phyloP scores from a whole-genome alignment of 2,888 invertebrate species.

The Craniophora ligustri region DNA sequence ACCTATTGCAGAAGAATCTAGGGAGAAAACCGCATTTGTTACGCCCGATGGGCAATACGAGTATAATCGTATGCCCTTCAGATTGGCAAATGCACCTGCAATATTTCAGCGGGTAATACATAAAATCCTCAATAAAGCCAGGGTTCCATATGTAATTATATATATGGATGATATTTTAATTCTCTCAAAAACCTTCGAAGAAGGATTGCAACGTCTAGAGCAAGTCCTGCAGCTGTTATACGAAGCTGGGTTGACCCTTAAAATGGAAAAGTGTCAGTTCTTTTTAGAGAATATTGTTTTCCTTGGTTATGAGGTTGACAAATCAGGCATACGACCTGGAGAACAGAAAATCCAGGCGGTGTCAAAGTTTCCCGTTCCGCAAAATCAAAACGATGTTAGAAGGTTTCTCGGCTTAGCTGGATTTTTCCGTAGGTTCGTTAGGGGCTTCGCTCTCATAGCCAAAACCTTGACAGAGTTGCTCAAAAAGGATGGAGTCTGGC shows the following conservation, averaged over 20 bases:
- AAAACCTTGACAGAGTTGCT: not conserved
- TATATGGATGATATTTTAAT: not conserved
- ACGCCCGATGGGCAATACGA: not conserved
- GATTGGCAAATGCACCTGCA: not conserved
- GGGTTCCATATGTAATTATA: not conserved
- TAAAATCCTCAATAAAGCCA: not conserved
- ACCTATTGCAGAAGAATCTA: not conserved
- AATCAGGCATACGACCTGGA: not conserved
- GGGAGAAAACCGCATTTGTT: not conserved
- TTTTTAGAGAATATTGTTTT: too few species aligned
- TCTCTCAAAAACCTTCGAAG: too few species aligned
- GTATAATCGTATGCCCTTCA: not conserved
- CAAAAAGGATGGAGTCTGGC: not conserved
- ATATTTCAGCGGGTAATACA: constrained; percentile 1
- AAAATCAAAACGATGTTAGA: constrained; percentile 2
- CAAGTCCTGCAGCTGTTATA: too few species aligned
- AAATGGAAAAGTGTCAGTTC: too few species aligned
- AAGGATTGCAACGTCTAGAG: too few species aligned
- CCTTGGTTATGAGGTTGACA: not conserved
- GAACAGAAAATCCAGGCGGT: not conserved
- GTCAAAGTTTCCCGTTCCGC: constrained; percentile 2
- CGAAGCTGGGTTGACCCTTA: too few species aligned
- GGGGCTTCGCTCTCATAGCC: constrained; percentile 2
- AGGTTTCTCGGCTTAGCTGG: constrained; percentile 6
- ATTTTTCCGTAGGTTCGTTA: constrained; percentile 8